phyloP scores from a whole-genome alignment of 2,113 vertebrate genomes.

The Mormoops blainvillei region DNA sequence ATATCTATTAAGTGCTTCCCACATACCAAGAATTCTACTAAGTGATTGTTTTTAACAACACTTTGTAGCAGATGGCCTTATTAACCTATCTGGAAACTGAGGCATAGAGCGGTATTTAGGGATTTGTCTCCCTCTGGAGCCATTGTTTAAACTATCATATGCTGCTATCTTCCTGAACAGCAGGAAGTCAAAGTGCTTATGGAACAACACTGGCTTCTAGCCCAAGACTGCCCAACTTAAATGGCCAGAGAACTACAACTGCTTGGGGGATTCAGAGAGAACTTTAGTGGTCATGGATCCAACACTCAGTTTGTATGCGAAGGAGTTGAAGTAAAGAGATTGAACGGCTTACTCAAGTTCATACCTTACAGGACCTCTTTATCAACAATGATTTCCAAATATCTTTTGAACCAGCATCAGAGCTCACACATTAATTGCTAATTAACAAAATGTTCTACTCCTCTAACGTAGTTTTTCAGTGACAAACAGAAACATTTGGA shows the following conservation, averaged over 20 bases:
- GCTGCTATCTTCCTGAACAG: neutral
- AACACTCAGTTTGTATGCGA: neutral
- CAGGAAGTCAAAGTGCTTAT: neutral
- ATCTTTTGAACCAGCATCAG: neutral
- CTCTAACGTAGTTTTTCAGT: neutral
- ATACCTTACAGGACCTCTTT: neutral
- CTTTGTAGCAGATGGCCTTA: neutral
- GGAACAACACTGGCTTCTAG: neutral
- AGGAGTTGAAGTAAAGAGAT: neutral
- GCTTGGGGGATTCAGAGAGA: neutral
- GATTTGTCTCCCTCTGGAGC: neutral
- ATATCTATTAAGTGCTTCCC: neutral
- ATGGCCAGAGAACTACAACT: neutral
- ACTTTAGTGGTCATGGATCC: neutral
- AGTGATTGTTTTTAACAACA: neutral
- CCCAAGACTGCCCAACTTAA: neutral
- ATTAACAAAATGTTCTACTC: neutral
- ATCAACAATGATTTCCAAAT: neutral
- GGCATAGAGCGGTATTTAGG: neutral
- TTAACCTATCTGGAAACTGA: neutral
- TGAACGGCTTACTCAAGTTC: neutral
- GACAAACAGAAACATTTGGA: neutral
- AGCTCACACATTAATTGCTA: neutral
- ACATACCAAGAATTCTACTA: neutral
- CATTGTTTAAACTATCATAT: neutral